Evolutionary conservation across 1,140 invertebrate genomes (phyloP).

Genomic region (Tigriopus japonicus): DNA sequence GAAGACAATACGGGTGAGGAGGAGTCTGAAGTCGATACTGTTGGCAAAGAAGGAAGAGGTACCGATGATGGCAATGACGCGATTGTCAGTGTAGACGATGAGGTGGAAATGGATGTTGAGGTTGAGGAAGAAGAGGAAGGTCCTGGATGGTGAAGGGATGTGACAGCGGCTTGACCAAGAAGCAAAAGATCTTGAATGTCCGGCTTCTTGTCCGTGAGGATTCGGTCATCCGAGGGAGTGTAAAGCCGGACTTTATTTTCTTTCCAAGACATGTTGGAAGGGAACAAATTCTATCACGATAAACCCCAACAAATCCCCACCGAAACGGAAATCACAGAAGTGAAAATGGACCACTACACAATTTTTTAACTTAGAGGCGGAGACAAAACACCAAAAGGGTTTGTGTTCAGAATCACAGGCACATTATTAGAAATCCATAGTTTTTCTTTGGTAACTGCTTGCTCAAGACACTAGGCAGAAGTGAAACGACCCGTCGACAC

Average conservation of each 20-base stretch:
- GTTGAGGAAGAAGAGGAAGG: background rate
- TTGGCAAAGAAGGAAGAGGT: background rate
- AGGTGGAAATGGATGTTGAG: background rate
- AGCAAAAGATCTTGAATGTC: background rate
- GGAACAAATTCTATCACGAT: no score
- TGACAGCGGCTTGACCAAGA: background rate
- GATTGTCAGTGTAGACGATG: background rate
- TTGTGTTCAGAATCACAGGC: no score
- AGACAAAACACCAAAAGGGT: no score
- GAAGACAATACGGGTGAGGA: background rate
- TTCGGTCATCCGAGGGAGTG: background rate
- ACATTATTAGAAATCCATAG: no score
- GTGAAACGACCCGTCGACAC: no score
- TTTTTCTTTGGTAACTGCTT: no score
- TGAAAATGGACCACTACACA: no score
- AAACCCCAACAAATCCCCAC: no score
- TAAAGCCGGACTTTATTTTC: constrained; percentile 4
- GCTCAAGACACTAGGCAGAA: no score
- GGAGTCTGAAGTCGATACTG: background rate
- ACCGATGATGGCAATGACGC: background rate
- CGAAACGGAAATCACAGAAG: no score
- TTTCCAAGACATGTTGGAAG: constrained; percentile 8
- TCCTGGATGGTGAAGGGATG: background rate
- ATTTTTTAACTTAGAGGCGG: no score
- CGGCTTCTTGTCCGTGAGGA: background rate